phyloP scores from a whole-genome alignment of 2,797 vertebrate genomes.

The Hydrolagus colliei region DNA sequence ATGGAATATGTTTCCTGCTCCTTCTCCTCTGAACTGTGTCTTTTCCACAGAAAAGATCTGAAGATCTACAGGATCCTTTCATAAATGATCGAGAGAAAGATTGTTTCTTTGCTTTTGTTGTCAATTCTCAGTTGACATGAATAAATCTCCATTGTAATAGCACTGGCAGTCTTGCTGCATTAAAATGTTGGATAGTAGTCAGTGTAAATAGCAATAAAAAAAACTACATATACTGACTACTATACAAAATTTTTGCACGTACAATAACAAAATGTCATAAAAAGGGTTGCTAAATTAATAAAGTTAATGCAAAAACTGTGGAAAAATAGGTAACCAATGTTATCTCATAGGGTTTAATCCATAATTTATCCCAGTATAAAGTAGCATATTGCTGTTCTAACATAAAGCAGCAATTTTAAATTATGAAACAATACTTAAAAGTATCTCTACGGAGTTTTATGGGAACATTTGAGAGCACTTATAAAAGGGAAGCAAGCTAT shows the following conservation, averaged over 20 bases:
- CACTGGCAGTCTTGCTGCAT: not conserved
- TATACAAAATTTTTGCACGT: not conserved
- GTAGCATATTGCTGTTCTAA: not conserved
- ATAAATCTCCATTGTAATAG: not conserved
- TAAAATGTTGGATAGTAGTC: not conserved
- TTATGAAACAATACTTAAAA: not conserved
- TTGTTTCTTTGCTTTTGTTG: not conserved
- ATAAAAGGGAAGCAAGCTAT: too few relatives aligned
- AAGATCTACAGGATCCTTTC: not conserved
- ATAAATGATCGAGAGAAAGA: not conserved
- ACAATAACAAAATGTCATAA: not conserved
- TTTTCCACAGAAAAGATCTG: not conserved
- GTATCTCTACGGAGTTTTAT: not conserved
- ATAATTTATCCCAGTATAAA: too few relatives aligned
- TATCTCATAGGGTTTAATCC: too few relatives aligned
- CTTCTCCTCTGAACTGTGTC: not conserved
- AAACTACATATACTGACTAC: not conserved
- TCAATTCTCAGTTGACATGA: not conserved
- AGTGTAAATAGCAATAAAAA: too few relatives aligned
- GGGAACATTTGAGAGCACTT: not conserved
- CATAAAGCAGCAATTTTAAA: not conserved
- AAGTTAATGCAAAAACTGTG: not conserved
- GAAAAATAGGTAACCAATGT: not conserved
- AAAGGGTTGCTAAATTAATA: not conserved
- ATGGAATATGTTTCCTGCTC: not conserved